Evolutionary conservation across 2,113 vertebrate species (phyloP).

Genomic region (Megaleporinus macrocephalus): DNA sequence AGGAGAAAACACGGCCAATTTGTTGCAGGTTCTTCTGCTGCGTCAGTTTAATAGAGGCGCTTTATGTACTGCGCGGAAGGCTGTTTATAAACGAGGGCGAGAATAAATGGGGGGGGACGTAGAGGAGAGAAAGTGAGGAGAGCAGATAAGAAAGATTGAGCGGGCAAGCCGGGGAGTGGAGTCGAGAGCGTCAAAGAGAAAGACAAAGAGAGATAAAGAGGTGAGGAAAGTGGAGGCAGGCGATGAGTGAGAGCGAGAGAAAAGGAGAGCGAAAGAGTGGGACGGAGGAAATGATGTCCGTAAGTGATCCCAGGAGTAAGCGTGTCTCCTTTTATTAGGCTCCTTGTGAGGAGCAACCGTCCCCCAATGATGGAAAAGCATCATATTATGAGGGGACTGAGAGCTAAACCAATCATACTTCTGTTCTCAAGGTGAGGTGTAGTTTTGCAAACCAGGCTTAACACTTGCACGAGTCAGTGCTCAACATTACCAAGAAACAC

Average conservation of each 20-base stretch:
- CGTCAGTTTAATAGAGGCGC: slow-evolving; percentile 56
- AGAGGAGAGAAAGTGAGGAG: slow-evolving; percentile 3
- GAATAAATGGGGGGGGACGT: not conserved
- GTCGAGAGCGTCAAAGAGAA: slow-evolving; percentile 29
- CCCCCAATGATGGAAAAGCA: no score
- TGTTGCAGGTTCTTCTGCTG: slow-evolving; percentile 62
- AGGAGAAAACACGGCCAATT: slow-evolving; percentile 63
- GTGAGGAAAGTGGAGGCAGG: slow-evolving; percentile 42
- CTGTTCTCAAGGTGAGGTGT: no score
- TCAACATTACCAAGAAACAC: no score
- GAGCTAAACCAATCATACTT: no score
- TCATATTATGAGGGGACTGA: no score
- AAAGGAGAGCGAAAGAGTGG: slow-evolving; percentile 15
- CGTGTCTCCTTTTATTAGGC: not conserved
- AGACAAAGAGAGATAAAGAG: slow-evolving; percentile 32
- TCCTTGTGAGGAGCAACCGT: not conserved
- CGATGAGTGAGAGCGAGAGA: slow-evolving; percentile 44
- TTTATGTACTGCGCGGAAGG: slow-evolving; percentile 28
- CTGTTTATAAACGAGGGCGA: slow-evolving; percentile 16
- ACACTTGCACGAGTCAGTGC: no score
- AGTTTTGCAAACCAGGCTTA: no score
- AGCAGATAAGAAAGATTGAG: slow-evolving; percentile 15
- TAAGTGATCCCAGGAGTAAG: slow-evolving; percentile 5
- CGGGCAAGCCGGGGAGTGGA: not conserved
- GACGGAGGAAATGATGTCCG: slow-evolving; percentile 23